Evolutionary conservation across 2,797 vertebrate genomes (phyloP), one percentile per base, ranked within the genome.

Genomic region (Dendrocincla fuliginosa): DNA sequence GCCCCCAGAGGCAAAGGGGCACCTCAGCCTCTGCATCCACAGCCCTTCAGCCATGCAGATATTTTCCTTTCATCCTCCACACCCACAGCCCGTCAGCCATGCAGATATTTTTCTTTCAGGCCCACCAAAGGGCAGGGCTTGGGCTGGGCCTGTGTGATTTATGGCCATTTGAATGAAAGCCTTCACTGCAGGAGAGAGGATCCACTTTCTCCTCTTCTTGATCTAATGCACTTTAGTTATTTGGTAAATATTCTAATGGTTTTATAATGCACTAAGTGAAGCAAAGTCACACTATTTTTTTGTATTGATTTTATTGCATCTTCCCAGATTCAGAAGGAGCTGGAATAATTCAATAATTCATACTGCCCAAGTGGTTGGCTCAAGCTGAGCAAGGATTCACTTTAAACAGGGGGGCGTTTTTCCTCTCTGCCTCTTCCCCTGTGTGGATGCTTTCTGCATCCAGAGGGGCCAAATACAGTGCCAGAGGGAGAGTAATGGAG

Each of bases 161-260:
- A 86, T 41, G 52, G 87, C 71, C n/a, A 14, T 46, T 91, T 76
- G 88, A 90, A 93, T 18, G 73, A 86, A 84, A 95, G 73, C 87
- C 87, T 95, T 94, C 92, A 52, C 0, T 14, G 42, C 60, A 46
- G 81, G 61, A 83, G 71, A 68, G 61, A 96, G 91, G 84, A 96
- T 95, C 91, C 70, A 71, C 91, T 97, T 96, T 94, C 96, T 88
- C 33, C 52, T 85, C 50, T 67, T 81, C 89, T 81, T 84, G 93
- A 94, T 96, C 73, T 96, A 97, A 97, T 96, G 97, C 89, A 92
- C 95, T 96, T 95, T 33, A 90, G 95, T 95, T 96, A 89, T 97
- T 96, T 96, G 97, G 96, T 95, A 95, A 96, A 97, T 95, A 96
- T 96, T 95, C 95, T 97, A 97, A 96, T 96, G 96, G 95, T 81